Percentiles rank a stretch among this genome's conserved stretches.
Conservation (phyloP, 2,113 vertebrate species). For the Corynorhinus townsendii region DNA sequence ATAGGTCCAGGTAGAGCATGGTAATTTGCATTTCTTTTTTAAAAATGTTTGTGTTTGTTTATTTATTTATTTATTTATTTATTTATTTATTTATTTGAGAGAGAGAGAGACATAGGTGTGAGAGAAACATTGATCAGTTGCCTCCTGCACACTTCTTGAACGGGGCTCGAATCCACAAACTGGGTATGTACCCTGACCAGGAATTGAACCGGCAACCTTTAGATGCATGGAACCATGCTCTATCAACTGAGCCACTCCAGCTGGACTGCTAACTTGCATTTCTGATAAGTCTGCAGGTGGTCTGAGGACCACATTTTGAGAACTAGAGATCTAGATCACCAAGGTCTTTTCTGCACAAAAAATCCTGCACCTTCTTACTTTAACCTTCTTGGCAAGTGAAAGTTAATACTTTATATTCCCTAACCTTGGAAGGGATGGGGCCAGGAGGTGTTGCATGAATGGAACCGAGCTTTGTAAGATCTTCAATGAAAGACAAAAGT, state of each 20-base stretch:
- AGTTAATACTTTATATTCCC: background rate
- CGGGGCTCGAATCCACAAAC: too few relatives aligned
- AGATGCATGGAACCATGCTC: too few relatives aligned
- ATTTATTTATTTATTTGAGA: too few relatives aligned
- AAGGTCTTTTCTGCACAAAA: conserved; percentile 9
- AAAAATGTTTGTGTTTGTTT: too few relatives aligned
- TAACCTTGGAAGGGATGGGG: background rate
- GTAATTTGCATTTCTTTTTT: too few relatives aligned
- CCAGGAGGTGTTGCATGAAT: background rate
- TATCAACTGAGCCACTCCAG: background rate
- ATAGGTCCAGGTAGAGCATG: background rate
- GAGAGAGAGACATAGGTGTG: too few relatives aligned
- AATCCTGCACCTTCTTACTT: background rate
- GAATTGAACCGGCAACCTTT: too few relatives aligned
- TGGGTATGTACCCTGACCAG: too few relatives aligned
- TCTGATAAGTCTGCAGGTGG: background rate
- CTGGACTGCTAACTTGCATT: background rate
- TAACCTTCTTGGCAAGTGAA: background rate
- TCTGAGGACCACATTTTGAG: background rate
- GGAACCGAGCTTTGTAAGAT: background rate
- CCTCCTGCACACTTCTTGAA: too few relatives aligned
- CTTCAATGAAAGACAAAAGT: background rate
- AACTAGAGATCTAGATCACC: background rate
- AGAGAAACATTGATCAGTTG: too few relatives aligned
- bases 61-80: too few relatives aligned